Percentiles rank a stretch among this genome's conserved stretches.
Conservation (phyloP, 2,797 vertebrate genomes). For the Peromyscus attwateri region DNA sequence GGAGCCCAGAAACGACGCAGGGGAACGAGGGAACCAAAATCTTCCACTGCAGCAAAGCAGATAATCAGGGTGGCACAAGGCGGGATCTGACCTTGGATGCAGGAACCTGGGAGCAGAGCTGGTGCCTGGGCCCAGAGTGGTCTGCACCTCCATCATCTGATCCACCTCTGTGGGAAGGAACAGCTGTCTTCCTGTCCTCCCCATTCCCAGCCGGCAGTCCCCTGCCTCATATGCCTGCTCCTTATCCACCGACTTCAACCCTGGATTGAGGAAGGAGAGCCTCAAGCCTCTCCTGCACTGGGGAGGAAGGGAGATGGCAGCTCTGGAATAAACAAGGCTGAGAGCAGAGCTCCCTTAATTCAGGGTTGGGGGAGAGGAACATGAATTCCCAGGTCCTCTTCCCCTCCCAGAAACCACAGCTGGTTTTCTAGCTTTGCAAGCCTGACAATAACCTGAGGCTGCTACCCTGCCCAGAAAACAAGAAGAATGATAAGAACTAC, state of each 20-base stretch:
- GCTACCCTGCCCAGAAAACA: background rate
- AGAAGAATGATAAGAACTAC: too few species aligned
- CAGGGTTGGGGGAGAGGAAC: background rate
- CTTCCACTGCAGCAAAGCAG: constrained; percentile 81
- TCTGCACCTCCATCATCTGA: background rate
- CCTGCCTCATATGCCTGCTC: background rate
- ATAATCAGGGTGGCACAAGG: constrained; percentile 64
- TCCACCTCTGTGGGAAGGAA: background rate
- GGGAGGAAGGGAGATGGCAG: background rate
- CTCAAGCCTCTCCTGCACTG: background rate
- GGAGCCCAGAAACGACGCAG: constrained; percentile 83
- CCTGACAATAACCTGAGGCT: background rate
- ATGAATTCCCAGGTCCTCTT: background rate
- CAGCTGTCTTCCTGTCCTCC: background rate
- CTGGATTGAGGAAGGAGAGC: background rate
- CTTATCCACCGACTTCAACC: background rate
- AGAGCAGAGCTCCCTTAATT: background rate
- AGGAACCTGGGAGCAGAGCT: constrained; percentile 3
- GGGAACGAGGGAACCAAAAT: constrained; percentile 77
- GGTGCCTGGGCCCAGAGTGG: background rate
- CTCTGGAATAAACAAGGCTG: background rate
- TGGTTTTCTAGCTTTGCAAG: background rate
- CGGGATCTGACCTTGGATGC: constrained; percentile 10
- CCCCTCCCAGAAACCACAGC: background rate
- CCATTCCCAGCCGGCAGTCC: background rate